Conservation (phyloP, 2,888 invertebrate genomes). For the Cephalotes varians region DNA sequence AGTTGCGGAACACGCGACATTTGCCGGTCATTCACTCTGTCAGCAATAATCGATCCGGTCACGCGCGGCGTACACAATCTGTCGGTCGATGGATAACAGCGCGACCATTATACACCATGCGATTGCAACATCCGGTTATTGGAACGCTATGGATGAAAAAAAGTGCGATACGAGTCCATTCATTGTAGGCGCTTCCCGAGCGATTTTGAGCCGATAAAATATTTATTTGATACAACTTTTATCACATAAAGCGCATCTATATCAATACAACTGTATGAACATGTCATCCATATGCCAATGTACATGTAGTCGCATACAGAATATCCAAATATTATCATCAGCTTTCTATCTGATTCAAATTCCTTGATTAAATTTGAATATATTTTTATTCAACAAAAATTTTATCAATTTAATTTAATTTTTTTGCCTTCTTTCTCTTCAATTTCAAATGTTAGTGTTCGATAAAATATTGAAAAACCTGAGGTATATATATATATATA, state of each 20-base stretch:
- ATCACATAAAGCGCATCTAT: not conserved
- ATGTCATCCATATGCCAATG: no score
- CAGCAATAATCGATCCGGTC: conserved; percentile 51
- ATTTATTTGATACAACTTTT: conserved; percentile 1
- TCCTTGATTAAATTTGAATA: not conserved
- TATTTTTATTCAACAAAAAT: not conserved
- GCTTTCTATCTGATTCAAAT: not conserved
- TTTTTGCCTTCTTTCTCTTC: not conserved
- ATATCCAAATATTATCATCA: not conserved
- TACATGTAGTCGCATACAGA: no score
- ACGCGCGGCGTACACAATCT: conserved; percentile 33
- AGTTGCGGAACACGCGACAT: conserved; percentile 29
- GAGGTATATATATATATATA: not conserved
- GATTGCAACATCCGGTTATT: conserved; percentile 22
- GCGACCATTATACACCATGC: conserved; percentile 22
- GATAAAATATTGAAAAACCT: not conserved
- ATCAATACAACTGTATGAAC: not conserved
- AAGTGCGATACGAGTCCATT: not conserved
- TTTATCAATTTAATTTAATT: not conserved
- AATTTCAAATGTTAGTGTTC: not conserved
- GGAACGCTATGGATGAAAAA: conserved; percentile 20
- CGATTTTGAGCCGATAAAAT: not conserved
- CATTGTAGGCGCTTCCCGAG: not conserved
- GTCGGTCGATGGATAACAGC: conserved; percentile 37
- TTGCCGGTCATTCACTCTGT: conserved; percentile 49